Percentiles rank a stretch among this genome's conserved stretches.
These are phyloP conservation scores for Acanthosepion esculentum DNA, from an alignment of 2,888 invertebrate species.

Conservation along the genomic window DNA sequence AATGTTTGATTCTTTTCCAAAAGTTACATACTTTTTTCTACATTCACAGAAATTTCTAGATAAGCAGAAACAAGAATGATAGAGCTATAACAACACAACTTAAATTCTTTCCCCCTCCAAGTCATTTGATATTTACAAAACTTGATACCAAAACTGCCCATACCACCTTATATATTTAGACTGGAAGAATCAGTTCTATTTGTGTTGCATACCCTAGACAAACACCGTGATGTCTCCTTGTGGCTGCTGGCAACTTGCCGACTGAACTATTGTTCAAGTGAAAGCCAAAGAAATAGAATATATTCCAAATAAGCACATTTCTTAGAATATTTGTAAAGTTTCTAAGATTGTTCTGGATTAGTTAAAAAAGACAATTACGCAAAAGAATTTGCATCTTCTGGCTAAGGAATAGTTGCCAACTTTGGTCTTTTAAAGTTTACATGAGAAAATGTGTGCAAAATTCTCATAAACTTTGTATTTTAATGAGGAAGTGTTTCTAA, in stretches of 20 bases:
- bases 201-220: neutral
- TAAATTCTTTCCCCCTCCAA: neutral
- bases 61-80: neutral
- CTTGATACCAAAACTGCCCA: constrained; percentile 20
- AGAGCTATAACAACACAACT: neutral
- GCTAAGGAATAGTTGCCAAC: no score
- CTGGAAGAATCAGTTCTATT: neutral
- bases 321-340: no score
- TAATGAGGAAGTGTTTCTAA: no score
- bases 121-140: neutral
- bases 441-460: no score
- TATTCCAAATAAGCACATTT: neutral
- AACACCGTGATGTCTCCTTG: neutral
- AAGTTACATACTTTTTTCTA: neutral
- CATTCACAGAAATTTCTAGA: neutral
- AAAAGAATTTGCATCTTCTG: no score
- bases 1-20: neutral
- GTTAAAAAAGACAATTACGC: no score
- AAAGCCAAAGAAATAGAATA: neutral
- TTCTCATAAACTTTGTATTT: no score
- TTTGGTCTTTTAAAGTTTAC: no score
- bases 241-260: neutral
- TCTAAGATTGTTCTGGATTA: no score
- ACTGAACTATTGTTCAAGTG: neutral
- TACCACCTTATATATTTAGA: constrained; percentile 1